Percentiles rank a stretch among this genome's conserved stretches.
Conservation (phyloP, 1,140 invertebrate species). For the Drosophila sp. region DNA sequence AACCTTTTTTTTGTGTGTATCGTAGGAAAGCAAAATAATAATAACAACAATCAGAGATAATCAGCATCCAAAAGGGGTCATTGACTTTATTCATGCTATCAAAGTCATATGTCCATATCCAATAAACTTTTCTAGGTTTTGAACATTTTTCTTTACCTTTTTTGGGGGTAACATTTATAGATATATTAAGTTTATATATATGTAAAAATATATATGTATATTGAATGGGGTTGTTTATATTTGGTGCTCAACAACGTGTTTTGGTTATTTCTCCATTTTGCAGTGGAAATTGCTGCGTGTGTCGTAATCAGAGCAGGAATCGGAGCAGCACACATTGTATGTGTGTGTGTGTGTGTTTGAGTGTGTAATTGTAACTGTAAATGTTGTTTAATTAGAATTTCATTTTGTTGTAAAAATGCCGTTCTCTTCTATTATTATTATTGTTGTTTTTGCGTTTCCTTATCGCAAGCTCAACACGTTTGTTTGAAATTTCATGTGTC, state of each 20-base stretch:
- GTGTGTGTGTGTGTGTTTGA: conserved; percentile 24
- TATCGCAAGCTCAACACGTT: conserved; percentile 47
- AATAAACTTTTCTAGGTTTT: conserved; percentile 21
- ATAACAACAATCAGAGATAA: conserved; percentile 21
- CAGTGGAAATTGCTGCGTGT: conserved; percentile 35
- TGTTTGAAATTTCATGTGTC: conserved; percentile 45
- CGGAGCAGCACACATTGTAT: conserved; percentile 34
- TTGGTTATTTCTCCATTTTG: conserved; percentile 33
- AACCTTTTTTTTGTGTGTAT: conserved; percentile 24
- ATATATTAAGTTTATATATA: conserved; percentile 8
- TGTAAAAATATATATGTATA: conserved; percentile 12
- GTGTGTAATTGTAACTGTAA: conserved; percentile 39
- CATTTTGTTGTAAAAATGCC: conserved; percentile 27
- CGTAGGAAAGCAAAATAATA: background rate
- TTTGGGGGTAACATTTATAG: conserved; percentile 37
- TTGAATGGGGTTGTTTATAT: conserved; percentile 56
- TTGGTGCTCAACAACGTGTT: conserved; percentile 19
- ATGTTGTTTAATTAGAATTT: conserved; percentile 54
- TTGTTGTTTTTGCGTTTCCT: conserved; percentile 26
- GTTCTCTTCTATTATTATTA: conserved; percentile 13
- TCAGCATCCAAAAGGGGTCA: conserved; percentile 42
- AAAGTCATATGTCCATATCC: conserved; percentile 28
- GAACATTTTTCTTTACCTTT: conserved; percentile 32
- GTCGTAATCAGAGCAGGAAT: conserved; percentile 64
- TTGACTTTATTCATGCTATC: conserved; percentile 38